Conservation (phyloP, 2,888 invertebrate species). For the Coenonympha arcania region DNA sequence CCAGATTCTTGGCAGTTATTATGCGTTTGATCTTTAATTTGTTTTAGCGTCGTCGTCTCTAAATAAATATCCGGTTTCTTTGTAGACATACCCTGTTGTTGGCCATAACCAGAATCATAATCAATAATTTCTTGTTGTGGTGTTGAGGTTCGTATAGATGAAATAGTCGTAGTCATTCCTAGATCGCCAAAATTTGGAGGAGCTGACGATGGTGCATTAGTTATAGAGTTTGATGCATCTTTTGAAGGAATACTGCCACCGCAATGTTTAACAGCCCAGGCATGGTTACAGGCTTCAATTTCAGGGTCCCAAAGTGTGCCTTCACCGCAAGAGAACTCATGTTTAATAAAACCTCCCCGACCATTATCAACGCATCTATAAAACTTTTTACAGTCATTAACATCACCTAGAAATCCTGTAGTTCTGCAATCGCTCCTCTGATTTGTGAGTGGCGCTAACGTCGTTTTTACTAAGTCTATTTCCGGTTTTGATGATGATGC, state of each 20-base stretch:
- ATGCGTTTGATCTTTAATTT: conserved; percentile 18
- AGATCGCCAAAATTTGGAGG: neutral
- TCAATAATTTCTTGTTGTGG: neutral
- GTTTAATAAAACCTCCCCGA: conserved; percentile 55
- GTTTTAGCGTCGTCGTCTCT: conserved; percentile 1
- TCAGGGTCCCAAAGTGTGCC: conserved; percentile 76
- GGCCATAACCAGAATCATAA: neutral
- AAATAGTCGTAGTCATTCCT: neutral
- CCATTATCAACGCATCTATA: conserved; percentile 74
- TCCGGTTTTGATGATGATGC: conserved; percentile 17
- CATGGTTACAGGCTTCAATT: conserved; percentile 74
- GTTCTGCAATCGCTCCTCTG: conserved; percentile 23
- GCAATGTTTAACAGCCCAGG: conserved; percentile 54
- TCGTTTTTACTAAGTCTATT: conserved; percentile 17
- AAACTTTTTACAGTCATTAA: conserved; percentile 26
- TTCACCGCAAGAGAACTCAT: conserved; percentile 73
- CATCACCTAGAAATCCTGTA: conserved; percentile 25
- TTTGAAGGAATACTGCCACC: neutral
- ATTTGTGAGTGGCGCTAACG: conserved; percentile 1
- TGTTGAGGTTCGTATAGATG: neutral
- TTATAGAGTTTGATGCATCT: neutral
- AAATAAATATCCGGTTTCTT: neutral
- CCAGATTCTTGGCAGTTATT: conserved; percentile 26
- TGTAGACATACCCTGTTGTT: neutral
- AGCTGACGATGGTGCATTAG: neutral